These are phyloP conservation scores for Cinclus cinclus DNA, from an alignment of 2,113 vertebrate genomes.

Conservation along the genomic window DNA sequence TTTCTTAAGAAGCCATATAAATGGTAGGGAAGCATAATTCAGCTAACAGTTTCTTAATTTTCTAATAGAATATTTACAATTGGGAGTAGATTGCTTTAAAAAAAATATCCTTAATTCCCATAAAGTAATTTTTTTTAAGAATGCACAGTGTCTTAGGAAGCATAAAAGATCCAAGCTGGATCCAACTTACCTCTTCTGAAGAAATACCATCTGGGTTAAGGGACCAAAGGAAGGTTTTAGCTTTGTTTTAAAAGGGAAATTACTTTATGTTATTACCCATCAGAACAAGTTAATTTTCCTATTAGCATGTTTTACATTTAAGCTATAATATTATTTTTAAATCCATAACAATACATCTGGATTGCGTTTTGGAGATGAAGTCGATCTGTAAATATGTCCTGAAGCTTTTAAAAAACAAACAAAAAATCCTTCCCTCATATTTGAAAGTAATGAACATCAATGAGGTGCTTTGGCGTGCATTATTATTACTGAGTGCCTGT, in stretches of 20 bases:
- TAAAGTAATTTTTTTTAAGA: neutral
- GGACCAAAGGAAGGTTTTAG: constrained; percentile 22
- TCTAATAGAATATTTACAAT: neutral
- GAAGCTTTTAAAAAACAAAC: neutral
- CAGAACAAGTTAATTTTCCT: constrained; percentile 61
- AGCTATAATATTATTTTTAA: constrained; percentile 49
- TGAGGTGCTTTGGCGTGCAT: neutral
- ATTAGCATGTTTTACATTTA: constrained; percentile 56
- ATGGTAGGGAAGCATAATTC: neutral
- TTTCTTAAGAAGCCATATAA: neutral
- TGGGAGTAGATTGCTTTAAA: neutral
- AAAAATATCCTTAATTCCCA: constrained; percentile 20
- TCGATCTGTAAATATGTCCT: constrained; percentile 42
- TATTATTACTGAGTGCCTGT: neutral
- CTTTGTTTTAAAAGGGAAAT: constrained; percentile 64
- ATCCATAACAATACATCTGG: constrained; percentile 57
- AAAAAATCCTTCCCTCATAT: neutral
- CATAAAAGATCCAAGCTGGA: neutral
- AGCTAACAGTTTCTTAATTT: neutral
- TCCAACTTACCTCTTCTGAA: constrained; percentile 32
- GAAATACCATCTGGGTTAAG: constrained; percentile 29
- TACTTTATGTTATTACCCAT: constrained; percentile 67
- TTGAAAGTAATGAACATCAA: constrained; percentile 11
- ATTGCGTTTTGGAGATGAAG: constrained; percentile 52
- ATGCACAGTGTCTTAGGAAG: neutral